A percentile compares a stretch with the other conserved stretches of the same genome.
Evolutionary conservation across 2,888 invertebrate genomes (phyloP).

Genomic region (Chrysolina oricalcia): DNA sequence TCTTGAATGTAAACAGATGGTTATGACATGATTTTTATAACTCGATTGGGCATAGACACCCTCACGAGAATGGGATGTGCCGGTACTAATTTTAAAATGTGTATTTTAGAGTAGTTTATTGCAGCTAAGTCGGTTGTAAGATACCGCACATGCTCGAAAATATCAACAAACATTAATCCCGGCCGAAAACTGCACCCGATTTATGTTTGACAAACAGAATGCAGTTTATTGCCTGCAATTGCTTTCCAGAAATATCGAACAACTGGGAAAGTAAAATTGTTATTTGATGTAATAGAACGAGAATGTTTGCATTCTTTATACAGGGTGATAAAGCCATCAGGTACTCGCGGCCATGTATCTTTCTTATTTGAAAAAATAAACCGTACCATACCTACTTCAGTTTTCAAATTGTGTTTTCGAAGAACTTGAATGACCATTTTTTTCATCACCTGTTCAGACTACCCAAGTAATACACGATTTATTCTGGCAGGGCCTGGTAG

Average conservation of each 20-base stretch:
- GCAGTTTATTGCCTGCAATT: constrained; percentile 42
- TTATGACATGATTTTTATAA: constrained; percentile 49
- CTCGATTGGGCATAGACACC: constrained; percentile 37
- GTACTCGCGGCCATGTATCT: no score
- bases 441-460: no score
- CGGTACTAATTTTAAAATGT: constrained; percentile 43
- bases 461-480: no score
- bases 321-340: no score
- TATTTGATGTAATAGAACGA: neutral
- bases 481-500: no score
- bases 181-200: constrained; percentile 37
- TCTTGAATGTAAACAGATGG: constrained; percentile 48
- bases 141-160: constrained; percentile 43
- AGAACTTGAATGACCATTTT: no score
- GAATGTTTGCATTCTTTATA: neutral
- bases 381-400: no score
- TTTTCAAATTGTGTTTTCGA: no score
- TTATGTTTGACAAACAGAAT: constrained; percentile 39
- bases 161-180: constrained; percentile 39
- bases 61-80: constrained; percentile 32
- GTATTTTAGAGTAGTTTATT: constrained; percentile 47
- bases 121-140: constrained; percentile 33
- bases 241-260: constrained; percentile 22
- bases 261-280: neutral
- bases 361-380: no score